A percentile compares a stretch with the other conserved stretches of the same genome.
Evolutionary conservation across 2,113 vertebrate species (phyloP).

Genomic region (Theristicus caerulescens): DNA sequence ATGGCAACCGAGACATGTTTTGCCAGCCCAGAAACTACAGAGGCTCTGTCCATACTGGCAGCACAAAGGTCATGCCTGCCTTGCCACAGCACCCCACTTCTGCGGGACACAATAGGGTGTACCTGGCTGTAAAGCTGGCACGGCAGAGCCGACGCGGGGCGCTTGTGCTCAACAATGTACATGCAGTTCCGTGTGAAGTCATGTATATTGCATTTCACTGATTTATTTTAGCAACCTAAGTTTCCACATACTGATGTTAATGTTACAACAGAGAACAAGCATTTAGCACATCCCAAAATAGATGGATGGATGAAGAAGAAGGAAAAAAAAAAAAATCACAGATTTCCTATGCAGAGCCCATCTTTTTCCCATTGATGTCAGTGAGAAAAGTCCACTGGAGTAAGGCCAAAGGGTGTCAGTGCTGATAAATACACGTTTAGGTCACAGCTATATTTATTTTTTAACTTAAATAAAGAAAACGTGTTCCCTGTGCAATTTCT

Average conservation of each 20-base stretch:
- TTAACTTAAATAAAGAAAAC: neutral
- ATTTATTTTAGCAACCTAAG: slow-evolving; percentile 70
- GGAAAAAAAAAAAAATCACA: slow-evolving; percentile 28
- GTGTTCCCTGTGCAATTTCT: neutral
- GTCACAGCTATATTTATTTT: neutral
- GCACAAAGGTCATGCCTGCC: neutral
- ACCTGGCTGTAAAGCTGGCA: neutral
- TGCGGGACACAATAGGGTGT: neutral
- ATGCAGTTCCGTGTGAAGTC: slow-evolving; percentile 49
- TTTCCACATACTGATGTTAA: slow-evolving; percentile 68
- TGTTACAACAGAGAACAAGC: slow-evolving; percentile 70
- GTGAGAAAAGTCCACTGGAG: neutral
- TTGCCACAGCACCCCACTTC: neutral
- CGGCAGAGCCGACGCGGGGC: neutral
- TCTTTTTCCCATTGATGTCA: slow-evolving; percentile 11
- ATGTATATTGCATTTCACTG: slow-evolving; percentile 66
- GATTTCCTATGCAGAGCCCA: slow-evolving; percentile 18
- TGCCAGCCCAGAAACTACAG: neutral
- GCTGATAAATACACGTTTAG: neutral
- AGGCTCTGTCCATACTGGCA: neutral
- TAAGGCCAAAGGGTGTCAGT: neutral
- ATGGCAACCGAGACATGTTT: neutral
- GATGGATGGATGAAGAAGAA: slow-evolving; percentile 43
- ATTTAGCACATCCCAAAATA: slow-evolving; percentile 72
- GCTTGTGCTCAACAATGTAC: slow-evolving; percentile 36